phyloP scores from a whole-genome alignment of 2,113 vertebrate species.

The Heterotis niloticus region DNA sequence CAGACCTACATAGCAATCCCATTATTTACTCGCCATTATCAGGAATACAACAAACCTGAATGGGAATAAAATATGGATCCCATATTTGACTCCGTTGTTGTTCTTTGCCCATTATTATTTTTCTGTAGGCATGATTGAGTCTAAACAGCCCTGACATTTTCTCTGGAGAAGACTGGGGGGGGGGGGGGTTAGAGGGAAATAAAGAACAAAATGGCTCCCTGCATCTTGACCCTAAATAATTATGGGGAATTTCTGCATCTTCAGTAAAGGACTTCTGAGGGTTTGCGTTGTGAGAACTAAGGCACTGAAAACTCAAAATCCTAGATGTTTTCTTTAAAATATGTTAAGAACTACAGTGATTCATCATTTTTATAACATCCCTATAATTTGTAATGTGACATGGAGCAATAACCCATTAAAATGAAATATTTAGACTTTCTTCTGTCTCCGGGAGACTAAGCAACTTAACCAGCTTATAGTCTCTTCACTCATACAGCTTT shows the following conservation, averaged over 20 bases:
- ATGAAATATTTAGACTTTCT: slow-evolving; percentile 11
- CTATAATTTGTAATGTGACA: slow-evolving; percentile 3
- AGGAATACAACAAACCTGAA: slow-evolving; percentile 6
- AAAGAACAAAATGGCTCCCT: slow-evolving; percentile 62
- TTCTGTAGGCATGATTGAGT: slow-evolving; percentile 68
- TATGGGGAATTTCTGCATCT: slow-evolving; percentile 47
- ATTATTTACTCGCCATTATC: slow-evolving; percentile 12
- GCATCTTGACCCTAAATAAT: slow-evolving; percentile 45
- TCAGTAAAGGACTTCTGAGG: slow-evolving; percentile 45
- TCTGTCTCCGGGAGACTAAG: not conserved
- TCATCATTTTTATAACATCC: slow-evolving; percentile 21
- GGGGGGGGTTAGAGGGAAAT: slow-evolving; percentile 71
- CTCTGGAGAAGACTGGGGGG: slow-evolving; percentile 68
- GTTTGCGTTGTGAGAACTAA: slow-evolving; percentile 13
- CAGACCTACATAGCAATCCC: not conserved
- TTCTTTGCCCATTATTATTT: slow-evolving; percentile 70
- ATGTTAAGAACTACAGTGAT: not conserved
- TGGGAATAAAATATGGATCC: slow-evolving; percentile 61
- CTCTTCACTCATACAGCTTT: no score
- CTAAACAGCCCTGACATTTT: slow-evolving; percentile 67
- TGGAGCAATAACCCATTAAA: not conserved
- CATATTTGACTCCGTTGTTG: slow-evolving; percentile 64
- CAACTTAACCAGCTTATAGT: not conserved
- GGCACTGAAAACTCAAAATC: slow-evolving; percentile 14
- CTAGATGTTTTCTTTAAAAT: slow-evolving; percentile 12